Base-by-base conservation (phyloP, 2,888 invertebrate genomes). In the Drosophila acutilabella region DNA sequence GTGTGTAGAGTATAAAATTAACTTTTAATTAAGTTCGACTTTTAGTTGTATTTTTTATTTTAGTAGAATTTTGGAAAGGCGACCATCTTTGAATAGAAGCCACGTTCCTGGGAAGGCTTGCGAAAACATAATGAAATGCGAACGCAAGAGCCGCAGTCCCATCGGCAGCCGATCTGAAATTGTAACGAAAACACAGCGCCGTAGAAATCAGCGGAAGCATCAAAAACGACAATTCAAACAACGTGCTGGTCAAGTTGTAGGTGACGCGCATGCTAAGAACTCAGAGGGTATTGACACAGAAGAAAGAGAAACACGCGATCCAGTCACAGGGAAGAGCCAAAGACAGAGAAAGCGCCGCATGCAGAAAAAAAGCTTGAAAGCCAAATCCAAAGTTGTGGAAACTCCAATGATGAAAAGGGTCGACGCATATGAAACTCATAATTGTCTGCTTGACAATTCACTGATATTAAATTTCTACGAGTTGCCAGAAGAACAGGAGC, bases 141-240 rank as follows among this genome's bases (percentile, higher is more conserved):
- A 14, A 11, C 2, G 16, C 26, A 11, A 47, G 30, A 47, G 14
- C 11, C 0, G 4, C 14, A 26, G 14, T 30, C 36, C 4, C 11
- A 36, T 4, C 7, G 1, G 16, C 14, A 13, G 7, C 8, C 30
- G 30, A 30, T 30, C 23, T 8, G 20, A n/a, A 3, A 45, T 23
- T 3, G 1, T 5, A 7, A 23, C 38, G 5, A 38, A n/a, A 38
- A 38, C 51, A 2, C 51, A 38, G 10, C 38, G 51, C 4, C 51
- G 51, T 10, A 20, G 51, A 13, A n/a, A 14, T n/a, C 36, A 10
- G 36, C 51, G 51, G 8, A 51, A 51, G n/a, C 36, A 38, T 10
- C 51, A 11, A 5, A 47, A 47, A 47, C 26, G 14, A 11, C 47
- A 26, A 3, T 14, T 11, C 0, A 1, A 10, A 11, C 47, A 47